phyloP scores from a whole-genome alignment of 2,797 vertebrate genomes.

The Channallabes apus region DNA sequence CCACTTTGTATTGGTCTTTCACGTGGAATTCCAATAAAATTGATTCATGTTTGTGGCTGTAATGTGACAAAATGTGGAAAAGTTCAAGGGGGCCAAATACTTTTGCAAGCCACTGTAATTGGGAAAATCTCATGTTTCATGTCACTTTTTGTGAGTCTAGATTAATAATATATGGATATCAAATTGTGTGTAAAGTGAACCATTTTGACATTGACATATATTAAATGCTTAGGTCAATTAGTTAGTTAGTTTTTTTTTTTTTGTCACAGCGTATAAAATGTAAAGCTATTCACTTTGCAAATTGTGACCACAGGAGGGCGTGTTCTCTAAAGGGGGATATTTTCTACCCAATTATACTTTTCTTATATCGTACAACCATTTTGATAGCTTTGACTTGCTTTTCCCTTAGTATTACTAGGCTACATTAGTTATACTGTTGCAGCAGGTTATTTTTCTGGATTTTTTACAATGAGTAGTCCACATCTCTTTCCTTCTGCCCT shows the following conservation, averaged over 20 bases:
- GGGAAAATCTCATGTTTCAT: background rate
- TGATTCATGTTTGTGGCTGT: too few species aligned
- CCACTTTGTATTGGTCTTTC: too few species aligned
- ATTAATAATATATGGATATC: background rate
- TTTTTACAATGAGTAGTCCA: background rate
- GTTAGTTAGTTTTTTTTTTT: background rate
- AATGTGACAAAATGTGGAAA: too few species aligned
- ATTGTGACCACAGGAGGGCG: background rate
- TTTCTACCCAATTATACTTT: background rate
- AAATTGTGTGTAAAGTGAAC: background rate
- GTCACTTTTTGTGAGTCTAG: background rate
- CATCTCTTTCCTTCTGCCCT: background rate
- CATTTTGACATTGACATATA: background rate
- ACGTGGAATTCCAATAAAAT: too few species aligned
- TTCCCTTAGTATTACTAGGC: background rate
- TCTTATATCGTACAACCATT: background rate
- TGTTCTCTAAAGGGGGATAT: background rate
- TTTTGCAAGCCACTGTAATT: too few species aligned
- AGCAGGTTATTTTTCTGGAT: background rate
- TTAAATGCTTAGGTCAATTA: background rate
- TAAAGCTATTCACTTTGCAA: background rate
- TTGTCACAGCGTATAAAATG: background rate
- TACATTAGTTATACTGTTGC: background rate
- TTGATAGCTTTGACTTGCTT: background rate
- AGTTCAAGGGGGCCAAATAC: too few species aligned